Conservation (phyloP, 1,140 invertebrate species). For the Pseudachorutes palmiensis region DNA sequence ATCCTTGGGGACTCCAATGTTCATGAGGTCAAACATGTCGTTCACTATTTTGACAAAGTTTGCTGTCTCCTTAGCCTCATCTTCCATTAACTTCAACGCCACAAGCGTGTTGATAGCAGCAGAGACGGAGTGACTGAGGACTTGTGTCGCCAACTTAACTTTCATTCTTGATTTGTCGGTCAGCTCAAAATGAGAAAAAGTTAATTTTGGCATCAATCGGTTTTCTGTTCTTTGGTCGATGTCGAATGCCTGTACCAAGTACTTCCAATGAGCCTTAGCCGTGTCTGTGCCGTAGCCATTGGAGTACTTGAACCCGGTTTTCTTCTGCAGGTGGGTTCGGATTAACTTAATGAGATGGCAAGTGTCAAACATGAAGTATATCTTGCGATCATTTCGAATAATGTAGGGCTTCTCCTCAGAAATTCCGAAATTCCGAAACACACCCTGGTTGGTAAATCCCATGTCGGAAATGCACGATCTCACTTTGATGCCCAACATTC, state of each 20-base stretch:
- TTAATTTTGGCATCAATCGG: slow-evolving; percentile 20
- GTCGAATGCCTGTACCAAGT: not conserved
- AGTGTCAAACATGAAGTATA: slow-evolving; percentile 12
- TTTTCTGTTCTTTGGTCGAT: not conserved
- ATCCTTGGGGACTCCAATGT: not conserved
- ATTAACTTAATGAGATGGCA: slow-evolving; percentile 18
- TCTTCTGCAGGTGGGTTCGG: slow-evolving; percentile 1
- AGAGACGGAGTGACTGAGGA: slow-evolving; percentile 20
- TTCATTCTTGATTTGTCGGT: not conserved
- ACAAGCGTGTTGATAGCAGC: slow-evolving; percentile 17
- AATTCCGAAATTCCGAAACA: not conserved
- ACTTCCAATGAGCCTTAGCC: not conserved
- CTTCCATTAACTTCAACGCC: slow-evolving; percentile 1
- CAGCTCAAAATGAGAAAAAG: slow-evolving; percentile 14
- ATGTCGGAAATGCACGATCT: slow-evolving; percentile 7
- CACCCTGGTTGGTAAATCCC: slow-evolving; percentile 11
- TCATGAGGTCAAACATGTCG: slow-evolving; percentile 26
- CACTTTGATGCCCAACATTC: slow-evolving; percentile 8
- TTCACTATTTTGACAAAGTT: slow-evolving; percentile 22
- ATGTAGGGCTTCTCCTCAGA: slow-evolving; percentile 6
- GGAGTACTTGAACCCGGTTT: too few species aligned
- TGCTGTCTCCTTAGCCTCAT: slow-evolving; percentile 18
- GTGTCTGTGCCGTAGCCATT: not conserved
- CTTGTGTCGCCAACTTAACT: slow-evolving; percentile 23
- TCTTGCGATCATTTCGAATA: not conserved